Evolutionary conservation across 1,140 invertebrate genomes (phyloP).

Genomic region (Samia ricini): DNA sequence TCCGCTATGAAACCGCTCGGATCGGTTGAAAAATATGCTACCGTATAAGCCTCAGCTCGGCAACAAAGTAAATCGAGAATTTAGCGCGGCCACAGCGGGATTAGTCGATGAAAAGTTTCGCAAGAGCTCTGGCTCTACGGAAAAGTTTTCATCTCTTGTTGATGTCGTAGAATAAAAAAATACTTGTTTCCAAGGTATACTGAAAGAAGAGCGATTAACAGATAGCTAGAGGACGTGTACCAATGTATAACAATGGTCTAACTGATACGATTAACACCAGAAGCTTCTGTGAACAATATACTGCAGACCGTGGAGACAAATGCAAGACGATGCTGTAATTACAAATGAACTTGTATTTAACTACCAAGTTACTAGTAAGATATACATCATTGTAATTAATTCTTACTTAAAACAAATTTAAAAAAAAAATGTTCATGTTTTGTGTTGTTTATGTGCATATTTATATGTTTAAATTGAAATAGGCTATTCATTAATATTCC

Average conservation of each 20-base stretch:
- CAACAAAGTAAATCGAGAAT: slow-evolving; percentile 70
- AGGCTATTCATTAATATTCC: too few species aligned
- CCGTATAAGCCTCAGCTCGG: slow-evolving; percentile 48
- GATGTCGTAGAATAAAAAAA: slow-evolving; percentile 63
- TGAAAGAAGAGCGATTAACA: slow-evolving; percentile 44
- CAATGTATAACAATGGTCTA: slow-evolving; percentile 42
- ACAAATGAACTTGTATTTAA: not conserved
- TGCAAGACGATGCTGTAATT: too few species aligned
- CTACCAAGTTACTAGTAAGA: too few species aligned
- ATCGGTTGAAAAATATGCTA: slow-evolving; percentile 64
- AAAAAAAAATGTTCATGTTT: too few species aligned
- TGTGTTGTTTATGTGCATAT: too few species aligned
- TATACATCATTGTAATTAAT: too few species aligned
- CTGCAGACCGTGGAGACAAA: slow-evolving; percentile 3
- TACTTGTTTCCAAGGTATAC: slow-evolving; percentile 36
- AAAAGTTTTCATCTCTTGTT: slow-evolving; percentile 67
- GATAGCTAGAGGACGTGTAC: slow-evolving; percentile 27
- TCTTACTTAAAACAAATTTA: too few species aligned
- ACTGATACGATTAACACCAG: slow-evolving; percentile 37
- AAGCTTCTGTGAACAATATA: slow-evolving; percentile 32
- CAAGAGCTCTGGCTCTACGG: slow-evolving; percentile 23
- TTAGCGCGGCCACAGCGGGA: slow-evolving; percentile 58
- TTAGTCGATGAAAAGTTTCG: slow-evolving; percentile 62
- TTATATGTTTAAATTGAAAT: too few species aligned
- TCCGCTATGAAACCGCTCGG: slow-evolving; percentile 50